Conservation (phyloP, 2,797 vertebrate species). For the Myotis vivesi region DNA sequence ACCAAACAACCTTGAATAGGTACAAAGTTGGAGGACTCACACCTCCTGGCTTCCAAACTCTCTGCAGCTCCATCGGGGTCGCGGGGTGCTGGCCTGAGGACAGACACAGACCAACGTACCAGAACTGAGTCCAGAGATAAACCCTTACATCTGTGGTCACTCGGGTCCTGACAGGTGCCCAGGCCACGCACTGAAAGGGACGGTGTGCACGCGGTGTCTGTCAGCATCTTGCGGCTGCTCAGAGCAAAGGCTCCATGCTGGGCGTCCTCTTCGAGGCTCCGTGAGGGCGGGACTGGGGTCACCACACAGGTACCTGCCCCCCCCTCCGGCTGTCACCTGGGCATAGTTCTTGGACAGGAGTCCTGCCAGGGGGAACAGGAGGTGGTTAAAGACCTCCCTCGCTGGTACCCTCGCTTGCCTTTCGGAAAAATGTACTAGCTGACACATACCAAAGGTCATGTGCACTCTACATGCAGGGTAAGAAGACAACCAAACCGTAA, state of each 20-base stretch:
- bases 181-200: background rate
- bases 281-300: background rate
- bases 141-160: background rate
- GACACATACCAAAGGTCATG: background rate
- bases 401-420: background rate
- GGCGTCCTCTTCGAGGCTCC: accelerated
- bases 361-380: accelerated
- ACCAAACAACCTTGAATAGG: background rate
- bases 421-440: background rate
- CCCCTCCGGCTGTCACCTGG: too few species aligned
- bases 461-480: background rate
- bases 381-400: background rate
- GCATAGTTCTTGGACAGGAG: too few species aligned
- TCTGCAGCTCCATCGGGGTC: background rate
- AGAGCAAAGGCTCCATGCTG: accelerated
- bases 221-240: accelerated
- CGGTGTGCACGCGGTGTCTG: accelerated
- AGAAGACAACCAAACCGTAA: background rate
- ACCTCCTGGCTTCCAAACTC: too few species aligned
- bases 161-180: background rate
- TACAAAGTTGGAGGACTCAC: too few species aligned
- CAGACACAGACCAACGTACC: too few species aligned
- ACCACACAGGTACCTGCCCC: background rate
- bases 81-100: background rate
- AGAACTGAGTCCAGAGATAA: background rate